These are phyloP conservation scores for Seira musarum DNA, from an alignment of 2,888 invertebrate species.

Conservation along the genomic window DNA sequence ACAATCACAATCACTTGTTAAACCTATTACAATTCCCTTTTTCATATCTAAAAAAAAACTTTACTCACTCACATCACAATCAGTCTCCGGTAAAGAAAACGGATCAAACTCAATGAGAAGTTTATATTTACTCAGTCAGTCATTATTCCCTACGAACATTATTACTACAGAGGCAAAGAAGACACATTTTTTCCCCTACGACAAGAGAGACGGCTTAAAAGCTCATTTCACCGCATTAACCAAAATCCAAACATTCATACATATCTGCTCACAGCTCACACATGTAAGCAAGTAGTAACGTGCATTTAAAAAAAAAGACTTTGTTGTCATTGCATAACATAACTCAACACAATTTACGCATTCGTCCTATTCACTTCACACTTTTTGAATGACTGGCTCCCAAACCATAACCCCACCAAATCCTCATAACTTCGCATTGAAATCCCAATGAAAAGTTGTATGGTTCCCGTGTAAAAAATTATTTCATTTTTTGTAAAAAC, in stretches of 20 bases:
- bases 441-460: constrained; percentile 19
- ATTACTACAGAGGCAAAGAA: background rate
- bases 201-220: constrained; percentile 36
- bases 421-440: constrained; percentile 38
- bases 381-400: constrained; percentile 61
- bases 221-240: constrained; percentile 47
- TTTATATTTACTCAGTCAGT: constrained; percentile 55
- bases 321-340: constrained; percentile 1
- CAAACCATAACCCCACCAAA: background rate
- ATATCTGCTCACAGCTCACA: background rate
- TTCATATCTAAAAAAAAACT: too few species aligned
- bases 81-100: constrained; percentile 56
- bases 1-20: background rate
- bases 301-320: too few species aligned
- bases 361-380: constrained; percentile 3
- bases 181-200: too few species aligned
- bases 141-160: constrained; percentile 18
- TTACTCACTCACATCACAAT: too few species aligned
- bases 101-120: constrained; percentile 52
- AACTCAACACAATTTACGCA: background rate
- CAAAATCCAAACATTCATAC: background rate
- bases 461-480: constrained; percentile 3
- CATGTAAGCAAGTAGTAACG: background rate
- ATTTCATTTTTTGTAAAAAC: background rate
- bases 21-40: background rate